Evolutionary conservation across 2,888 invertebrate genomes (phyloP), one percentile per base, ranked within the genome.

Genomic region (Campopleginae sp.): DNA sequence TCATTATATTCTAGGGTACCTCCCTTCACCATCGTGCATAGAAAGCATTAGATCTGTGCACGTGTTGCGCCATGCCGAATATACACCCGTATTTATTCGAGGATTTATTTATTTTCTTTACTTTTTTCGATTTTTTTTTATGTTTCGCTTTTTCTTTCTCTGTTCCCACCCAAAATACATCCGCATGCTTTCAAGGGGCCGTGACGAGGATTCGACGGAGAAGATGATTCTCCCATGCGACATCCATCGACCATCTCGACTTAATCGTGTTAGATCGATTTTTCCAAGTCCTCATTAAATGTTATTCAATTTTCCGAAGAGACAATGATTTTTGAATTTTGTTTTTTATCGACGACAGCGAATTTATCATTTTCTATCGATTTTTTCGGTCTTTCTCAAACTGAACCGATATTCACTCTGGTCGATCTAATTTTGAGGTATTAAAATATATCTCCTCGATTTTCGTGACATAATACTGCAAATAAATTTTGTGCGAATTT

Each of bases 1-100:
- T 93, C 92, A 91, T 88, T 90, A 91, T 86, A 91, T 86, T 85
- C 91, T 92, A 92, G 84, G 82, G 77, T 86, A 91, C 87, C 87
- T 87, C 90, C 91, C 89, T 89, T 89, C 88, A 89, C 90, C 88
- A 91, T 75, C 90, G 90, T 91, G 90, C 91, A 89, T 86, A 80
- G 87, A 89, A 87, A 90, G 84, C 86, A 77, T 82, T 88, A 61
- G 80, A 66, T 81, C 46, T 76, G 79, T 84, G 87, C 83, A 82
- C 86, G 79, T 78, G 58, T 80, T 80, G 31, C 82, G 80, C 61
- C 71, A 76, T 61, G 82, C 82, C 85, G 71, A 72, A 82, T 51
- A 51, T 51, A 31, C 48, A 31, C 17, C 14, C 46, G 46, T 23
- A 27, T 46, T 46, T 46, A 44, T 46, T 31, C 38, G 38, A 44